Evolutionary conservation across 2,797 vertebrate genomes (phyloP).

Genomic region (Falco berigora): DNA sequence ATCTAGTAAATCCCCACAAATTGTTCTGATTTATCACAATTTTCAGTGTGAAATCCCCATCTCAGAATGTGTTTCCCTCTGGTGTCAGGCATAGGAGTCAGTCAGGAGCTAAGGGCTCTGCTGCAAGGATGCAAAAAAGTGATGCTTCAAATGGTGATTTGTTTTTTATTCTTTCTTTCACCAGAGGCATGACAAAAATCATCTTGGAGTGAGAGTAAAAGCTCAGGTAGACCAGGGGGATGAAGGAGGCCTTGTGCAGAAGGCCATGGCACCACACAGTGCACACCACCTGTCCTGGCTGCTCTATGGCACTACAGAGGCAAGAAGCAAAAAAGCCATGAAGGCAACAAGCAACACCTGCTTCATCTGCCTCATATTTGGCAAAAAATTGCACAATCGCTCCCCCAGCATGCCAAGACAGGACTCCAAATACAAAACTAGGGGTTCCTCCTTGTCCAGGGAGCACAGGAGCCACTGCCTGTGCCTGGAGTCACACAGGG

Average conservation of each 20-base stretch:
- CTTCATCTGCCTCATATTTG: rapidly evolving
- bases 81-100: neutral
- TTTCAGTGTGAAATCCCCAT: neutral
- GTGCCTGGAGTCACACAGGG: too few relatives aligned
- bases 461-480: too few relatives aligned
- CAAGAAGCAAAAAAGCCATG: rapidly evolving
- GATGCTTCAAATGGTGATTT: rapidly evolving
- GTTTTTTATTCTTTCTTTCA: too few relatives aligned
- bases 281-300: neutral
- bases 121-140: neutral
- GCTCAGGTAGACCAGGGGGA: rapidly evolving
- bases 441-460: neutral
- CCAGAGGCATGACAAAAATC: neutral
- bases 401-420: neutral
- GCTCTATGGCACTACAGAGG: neutral
- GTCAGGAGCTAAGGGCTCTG: neutral
- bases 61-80: neutral
- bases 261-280: rapidly evolving
- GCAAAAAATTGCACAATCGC: neutral
- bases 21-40: neutral
- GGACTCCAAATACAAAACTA: neutral
- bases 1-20: neutral
- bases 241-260: neutral
- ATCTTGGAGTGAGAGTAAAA: neutral
- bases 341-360: rapidly evolving